Base-by-base conservation (phyloP, 1,140 invertebrate genomes). In the Cydia fagiglandana region DNA sequence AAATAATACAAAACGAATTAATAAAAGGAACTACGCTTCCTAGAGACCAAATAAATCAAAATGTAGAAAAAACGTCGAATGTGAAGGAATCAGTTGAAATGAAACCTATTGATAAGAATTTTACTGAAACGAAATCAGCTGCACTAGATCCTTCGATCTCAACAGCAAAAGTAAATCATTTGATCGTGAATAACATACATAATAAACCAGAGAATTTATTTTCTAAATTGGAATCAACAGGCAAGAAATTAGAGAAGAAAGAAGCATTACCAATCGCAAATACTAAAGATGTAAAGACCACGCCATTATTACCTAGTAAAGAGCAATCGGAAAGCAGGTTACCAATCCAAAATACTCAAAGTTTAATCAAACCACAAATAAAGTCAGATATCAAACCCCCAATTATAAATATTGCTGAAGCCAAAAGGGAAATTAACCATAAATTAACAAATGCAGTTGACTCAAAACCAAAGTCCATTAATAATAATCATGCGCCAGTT, bases 401-500 rank as follows among this genome's bases (percentile, higher is more conserved):
- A 73, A 20, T 73, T 6, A 15, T 38, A 30, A 68, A 24, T 30
- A 45, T 45, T 7, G 45, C 28, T 74, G 50, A 75, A 64, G 24
- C 13, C 24, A 64, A 75, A 77, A 76, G 38, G 64, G 78, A 81
- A 75, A 34, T 73, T 24, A 81, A 79, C 64, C 45, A 73, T 70
- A 75, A 7, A 50, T n/a, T 3, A 30, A 86, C 83, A 15, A 77
- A 20, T 47, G 81, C 83, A 75, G 61, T 74, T 45, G 28, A 17
- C 6, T 38, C 68, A 30, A 76, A 79, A 73, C 20, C 79, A 20
- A 88, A 89, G 78, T 77, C 84, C 34, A 81, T 79, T 41, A 86
- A 81, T 66, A 85, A 84, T 79, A 86, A 86, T 75, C 83, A 88
- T 80, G 78, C 80, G 50, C 83, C 86, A 73, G 90, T 93, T 64